phyloP scores from a whole-genome alignment of 2,888 invertebrate genomes.

The Agriopis aurantiaria region DNA sequence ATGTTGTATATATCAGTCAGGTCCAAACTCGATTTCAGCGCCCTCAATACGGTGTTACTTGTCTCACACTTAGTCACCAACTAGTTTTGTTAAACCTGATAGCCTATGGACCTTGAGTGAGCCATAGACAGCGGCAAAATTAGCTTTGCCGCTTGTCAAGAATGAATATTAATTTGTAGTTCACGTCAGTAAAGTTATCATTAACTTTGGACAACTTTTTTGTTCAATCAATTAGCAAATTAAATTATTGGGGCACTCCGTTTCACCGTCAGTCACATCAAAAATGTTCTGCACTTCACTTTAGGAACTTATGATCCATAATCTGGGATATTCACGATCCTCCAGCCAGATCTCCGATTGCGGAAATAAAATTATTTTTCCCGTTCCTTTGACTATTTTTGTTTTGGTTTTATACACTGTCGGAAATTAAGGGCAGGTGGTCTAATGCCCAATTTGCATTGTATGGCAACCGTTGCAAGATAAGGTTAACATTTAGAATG shows the following conservation, averaged over 20 bases:
- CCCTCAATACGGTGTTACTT: slow-evolving; percentile 51
- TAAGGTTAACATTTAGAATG: too few species aligned
- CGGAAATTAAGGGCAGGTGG: too few species aligned
- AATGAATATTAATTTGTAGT: slow-evolving; percentile 32
- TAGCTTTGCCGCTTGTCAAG: slow-evolving; percentile 40
- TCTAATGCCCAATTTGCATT: too few species aligned
- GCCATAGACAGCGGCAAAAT: slow-evolving; percentile 20
- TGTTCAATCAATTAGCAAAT: slow-evolving; percentile 9
- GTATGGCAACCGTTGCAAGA: too few species aligned
- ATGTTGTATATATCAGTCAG: slow-evolving; percentile 34
- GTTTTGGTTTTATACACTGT: too few species aligned
- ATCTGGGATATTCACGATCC: neutral
- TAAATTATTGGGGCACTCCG: slow-evolving; percentile 12
- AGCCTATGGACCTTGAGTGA: slow-evolving; percentile 35
- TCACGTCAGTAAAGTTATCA: slow-evolving; percentile 26
- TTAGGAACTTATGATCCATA: neutral
- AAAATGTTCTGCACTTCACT: neutral
- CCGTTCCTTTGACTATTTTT: too few species aligned
- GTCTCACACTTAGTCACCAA: slow-evolving; percentile 50
- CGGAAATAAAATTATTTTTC: too few species aligned
- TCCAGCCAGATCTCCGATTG: too few species aligned
- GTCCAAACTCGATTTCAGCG: slow-evolving; percentile 49
- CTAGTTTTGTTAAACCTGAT: slow-evolving; percentile 43
- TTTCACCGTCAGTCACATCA: slow-evolving; percentile 7
- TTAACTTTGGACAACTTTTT: slow-evolving; percentile 13